Conservation (phyloP, 1,140 invertebrate species). For the Heliothis subflexa region DNA sequence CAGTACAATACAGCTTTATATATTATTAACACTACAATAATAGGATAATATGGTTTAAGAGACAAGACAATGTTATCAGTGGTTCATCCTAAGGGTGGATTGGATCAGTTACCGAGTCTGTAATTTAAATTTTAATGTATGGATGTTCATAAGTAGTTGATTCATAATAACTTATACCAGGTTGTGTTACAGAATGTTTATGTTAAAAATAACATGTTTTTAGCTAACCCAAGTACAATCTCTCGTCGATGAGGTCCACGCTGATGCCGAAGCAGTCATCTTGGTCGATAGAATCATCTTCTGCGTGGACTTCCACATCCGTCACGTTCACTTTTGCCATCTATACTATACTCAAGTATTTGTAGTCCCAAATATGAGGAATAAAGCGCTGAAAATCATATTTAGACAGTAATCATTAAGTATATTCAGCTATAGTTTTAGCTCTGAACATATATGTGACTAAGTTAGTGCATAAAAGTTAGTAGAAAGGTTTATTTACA, state of each 20-base stretch:
- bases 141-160: too few species aligned
- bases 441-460: neutral
- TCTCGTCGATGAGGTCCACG: conserved; percentile 88
- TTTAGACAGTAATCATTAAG: neutral
- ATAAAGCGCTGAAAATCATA: conserved; percentile 2
- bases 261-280: conserved; percentile 76
- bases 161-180: too few species aligned
- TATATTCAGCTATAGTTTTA: neutral
- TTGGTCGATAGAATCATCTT: conserved; percentile 53
- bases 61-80: too few species aligned
- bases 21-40: too few species aligned
- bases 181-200: too few species aligned
- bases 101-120: too few species aligned
- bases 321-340: conserved; percentile 74
- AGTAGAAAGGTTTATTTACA: neutral
- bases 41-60: too few species aligned
- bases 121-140: too few species aligned
- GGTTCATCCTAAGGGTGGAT: too few species aligned
- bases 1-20: too few species aligned
- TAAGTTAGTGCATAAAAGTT: too few species aligned
- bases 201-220: neutral
- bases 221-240: conserved; percentile 89
- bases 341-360: conserved; percentile 21
- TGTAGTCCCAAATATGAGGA: too few species aligned
- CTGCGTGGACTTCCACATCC: conserved; percentile 74